Evolutionary conservation across 2,888 invertebrate genomes (phyloP), one percentile per base, ranked within the genome.

Genomic region (Barypeithes pellucidus): DNA sequence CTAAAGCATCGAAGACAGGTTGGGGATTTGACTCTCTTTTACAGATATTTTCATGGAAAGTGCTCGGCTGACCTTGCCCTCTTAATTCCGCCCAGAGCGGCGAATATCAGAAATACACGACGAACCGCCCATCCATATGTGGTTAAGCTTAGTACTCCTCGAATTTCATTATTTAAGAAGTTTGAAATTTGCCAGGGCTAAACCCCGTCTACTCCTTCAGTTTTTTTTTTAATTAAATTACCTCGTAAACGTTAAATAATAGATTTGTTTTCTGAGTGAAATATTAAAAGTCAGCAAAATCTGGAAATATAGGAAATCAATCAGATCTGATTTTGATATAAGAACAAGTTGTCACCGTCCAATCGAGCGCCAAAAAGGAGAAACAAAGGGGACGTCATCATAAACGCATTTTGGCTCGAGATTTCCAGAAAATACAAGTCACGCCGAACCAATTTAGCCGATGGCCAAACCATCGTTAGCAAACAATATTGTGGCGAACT

Each of bases 311-410:
- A 75, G 59, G 80, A 80, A 79, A 80, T 80, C 80, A 80, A 80
- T 80, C 80, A 80, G 78, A 78, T 68, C 50, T 70, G 79, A 75
- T 71, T 76, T 74, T 75, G 74, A 73, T 72, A 54, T 72, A 71
- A 71, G 67, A 79, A 78, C 73, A 77, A 78, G 79, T 80, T 80
- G 80, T 80, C 80, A 79, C 79, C 79, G 77, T 75, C 76, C 78
- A 77, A 72, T 75, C 71, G 67, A 71, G 76, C 65, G 63, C 66
- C 75, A 72, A 75, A 75, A 73, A 81, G 79, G 76, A 81, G 80
- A 85, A 84, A 84, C 84, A 84, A 84, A 80, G 81, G 84, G 84
- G 84, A 85, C 84, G 85, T 85, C 85, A 85, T 86, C 86, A 85
- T 85, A 86, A 85, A 85, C 85, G 84, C 85, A 86, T 85, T 85